Evolutionary conservation across 1,140 invertebrate species (phyloP).

Genomic region (Sarcophaga bullata): DNA sequence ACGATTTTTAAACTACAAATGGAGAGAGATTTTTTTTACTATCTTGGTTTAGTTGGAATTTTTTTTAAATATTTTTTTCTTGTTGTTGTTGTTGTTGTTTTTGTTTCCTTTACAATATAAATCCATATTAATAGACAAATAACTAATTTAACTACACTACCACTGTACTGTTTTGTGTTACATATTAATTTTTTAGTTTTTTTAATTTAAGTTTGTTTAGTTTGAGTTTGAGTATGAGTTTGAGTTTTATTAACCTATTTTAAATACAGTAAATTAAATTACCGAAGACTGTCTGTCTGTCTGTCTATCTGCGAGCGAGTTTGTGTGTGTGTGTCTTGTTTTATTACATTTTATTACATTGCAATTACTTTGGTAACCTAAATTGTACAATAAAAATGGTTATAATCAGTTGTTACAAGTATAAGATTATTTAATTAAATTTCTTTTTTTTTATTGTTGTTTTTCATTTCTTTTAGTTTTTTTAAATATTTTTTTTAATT

Average conservation of each 20-base stretch:
- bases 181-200: background rate
- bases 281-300: no score
- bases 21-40: background rate
- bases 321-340: background rate
- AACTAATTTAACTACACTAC: conserved; percentile 1
- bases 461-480: no score
- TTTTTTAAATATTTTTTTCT: background rate
- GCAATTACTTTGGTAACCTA: no score
- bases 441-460: no score
- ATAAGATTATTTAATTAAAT: no score
- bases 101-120: background rate
- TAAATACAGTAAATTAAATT: no score
- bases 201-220: no score
- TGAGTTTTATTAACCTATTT: no score
- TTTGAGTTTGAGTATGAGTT: no score
- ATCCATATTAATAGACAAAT: conserved; percentile 11
- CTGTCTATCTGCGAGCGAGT: no score
- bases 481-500: background rate
- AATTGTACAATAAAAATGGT: no score
- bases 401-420: no score
- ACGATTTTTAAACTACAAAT: background rate
- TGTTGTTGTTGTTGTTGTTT: background rate
- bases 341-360: conserved; percentile 9
- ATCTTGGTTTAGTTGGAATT: background rate
- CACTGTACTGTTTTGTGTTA: background rate